phyloP scores from a whole-genome alignment of 2,113 vertebrate genomes.

The Indri indri region DNA sequence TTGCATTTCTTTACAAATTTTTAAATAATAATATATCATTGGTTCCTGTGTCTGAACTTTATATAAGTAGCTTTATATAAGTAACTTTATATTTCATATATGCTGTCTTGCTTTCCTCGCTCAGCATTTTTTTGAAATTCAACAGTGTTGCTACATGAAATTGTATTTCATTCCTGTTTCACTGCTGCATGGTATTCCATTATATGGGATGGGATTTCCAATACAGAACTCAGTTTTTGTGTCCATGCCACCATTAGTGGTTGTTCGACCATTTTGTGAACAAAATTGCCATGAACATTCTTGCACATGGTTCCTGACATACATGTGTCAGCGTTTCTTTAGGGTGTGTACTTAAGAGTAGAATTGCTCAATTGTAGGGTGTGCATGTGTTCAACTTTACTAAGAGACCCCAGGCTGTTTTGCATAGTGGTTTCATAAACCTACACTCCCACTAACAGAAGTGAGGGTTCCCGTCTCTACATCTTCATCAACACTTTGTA shows the following conservation, averaged over 20 bases:
- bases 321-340: not conserved
- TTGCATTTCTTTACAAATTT: not conserved
- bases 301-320: not conserved
- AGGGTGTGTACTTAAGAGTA: not conserved
- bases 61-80: not conserved
- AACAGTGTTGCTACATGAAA: not conserved
- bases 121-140: not conserved
- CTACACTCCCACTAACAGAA: not conserved
- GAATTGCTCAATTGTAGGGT: not conserved
- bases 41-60: not conserved
- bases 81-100: not conserved
- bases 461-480: too few relatives aligned
- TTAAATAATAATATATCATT: not conserved
- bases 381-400: not conserved
- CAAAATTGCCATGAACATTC: not conserved
- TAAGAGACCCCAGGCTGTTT: not conserved
- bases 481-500: not conserved
- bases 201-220: not conserved
- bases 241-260: not conserved
- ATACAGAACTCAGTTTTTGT: not conserved
- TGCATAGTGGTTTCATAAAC: not conserved
- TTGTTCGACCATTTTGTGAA: not conserved
- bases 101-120: not conserved
- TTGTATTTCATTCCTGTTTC: too few relatives aligned
- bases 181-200: not conserved